Evolutionary conservation across 2,113 vertebrate species (phyloP), one percentile per base, ranked within the genome.

Genomic region (Elephantulus edwardii): DNA sequence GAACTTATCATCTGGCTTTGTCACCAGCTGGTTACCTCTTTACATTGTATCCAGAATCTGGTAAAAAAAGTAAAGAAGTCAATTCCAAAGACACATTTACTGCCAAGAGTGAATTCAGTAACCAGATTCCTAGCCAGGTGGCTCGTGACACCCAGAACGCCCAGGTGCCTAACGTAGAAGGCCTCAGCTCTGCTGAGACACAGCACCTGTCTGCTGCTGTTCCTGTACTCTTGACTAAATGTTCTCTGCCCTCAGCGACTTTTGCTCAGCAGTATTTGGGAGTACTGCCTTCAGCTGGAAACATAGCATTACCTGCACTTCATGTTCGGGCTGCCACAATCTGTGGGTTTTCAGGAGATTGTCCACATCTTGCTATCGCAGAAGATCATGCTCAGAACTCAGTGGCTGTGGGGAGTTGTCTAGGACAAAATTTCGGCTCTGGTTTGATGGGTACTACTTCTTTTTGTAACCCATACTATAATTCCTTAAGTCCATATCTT

Each of bases 261-360:
- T 96, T 98, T 92, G 88, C 97, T 79, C 98, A 97, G 46, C 98
- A 97, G 64, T 98, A 98, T 87, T 46, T 98, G 62, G 97, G 96
- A 84, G 60, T 95, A 33, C 91, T 98, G 0, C 93, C 95, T 9
- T 44, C 96, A 72, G 2, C 88, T 46, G 89, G 92, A 86, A 96
- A 78, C 58, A 28, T 90, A 20, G 40, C 96, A 76, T 78, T 98
- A 91, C 97, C 97, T 85, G 97, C 93, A 20, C 98, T 97, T 94
- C 96, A 91, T 89, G 50, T 97, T 93, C 93, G 94, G 92, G 91
- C 8, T 48, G 91, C 97, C n/a, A 52, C 94, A 26, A 76, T 97
- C 50, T 98, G 97, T 75, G 94, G 96, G 4, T 42, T 97, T 81
- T 81, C 97, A 4, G 81, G 96, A 48, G 96, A 96, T 1, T 87